phyloP scores from a whole-genome alignment of 2,888 invertebrate genomes.

The Conomelus anceps region DNA sequence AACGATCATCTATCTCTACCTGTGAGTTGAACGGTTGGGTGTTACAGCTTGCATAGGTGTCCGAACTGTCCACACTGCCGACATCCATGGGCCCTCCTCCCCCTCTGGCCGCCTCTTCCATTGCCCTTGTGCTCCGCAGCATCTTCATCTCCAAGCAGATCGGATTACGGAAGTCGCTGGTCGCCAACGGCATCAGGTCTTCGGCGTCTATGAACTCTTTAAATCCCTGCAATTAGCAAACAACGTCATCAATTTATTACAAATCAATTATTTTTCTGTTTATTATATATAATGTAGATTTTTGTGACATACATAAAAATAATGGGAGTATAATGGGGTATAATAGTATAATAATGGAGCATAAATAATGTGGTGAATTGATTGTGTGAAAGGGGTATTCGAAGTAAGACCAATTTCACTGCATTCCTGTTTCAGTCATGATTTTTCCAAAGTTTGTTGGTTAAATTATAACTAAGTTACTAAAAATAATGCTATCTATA shows the following conservation, averaged over 20 bases:
- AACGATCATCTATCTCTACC: conserved; percentile 30
- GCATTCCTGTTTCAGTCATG: too few species aligned
- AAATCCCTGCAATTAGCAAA: conserved; percentile 62
- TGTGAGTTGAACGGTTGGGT: conserved; percentile 90
- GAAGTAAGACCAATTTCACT: too few species aligned
- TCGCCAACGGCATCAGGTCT: conserved; percentile 77
- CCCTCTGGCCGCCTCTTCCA: conserved; percentile 8
- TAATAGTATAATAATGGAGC: too few species aligned
- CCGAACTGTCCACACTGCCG: conserved; percentile 67
- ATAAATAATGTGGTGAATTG: too few species aligned
- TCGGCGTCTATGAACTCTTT: conserved; percentile 88
- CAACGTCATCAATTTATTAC: neutral
- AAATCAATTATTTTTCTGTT: too few species aligned
- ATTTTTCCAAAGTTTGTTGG: too few species aligned
- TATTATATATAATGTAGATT: too few species aligned
- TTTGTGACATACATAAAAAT: too few species aligned
- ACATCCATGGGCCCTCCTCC: conserved; percentile 31
- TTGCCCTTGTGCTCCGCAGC: conserved; percentile 46
- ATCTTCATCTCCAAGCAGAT: conserved; percentile 74
- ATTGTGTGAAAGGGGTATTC: too few species aligned
- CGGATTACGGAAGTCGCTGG: conserved; percentile 76
- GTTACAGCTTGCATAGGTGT: conserved; percentile 94
- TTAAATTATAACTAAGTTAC: too few species aligned
- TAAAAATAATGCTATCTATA: too few species aligned
- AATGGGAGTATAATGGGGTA: too few species aligned